Percentiles rank a stretch among this genome's conserved stretches.
These are phyloP conservation scores for Pinctada fucata DNA, from an alignment of 2,888 invertebrate genomes.

Conservation along the genomic window DNA sequence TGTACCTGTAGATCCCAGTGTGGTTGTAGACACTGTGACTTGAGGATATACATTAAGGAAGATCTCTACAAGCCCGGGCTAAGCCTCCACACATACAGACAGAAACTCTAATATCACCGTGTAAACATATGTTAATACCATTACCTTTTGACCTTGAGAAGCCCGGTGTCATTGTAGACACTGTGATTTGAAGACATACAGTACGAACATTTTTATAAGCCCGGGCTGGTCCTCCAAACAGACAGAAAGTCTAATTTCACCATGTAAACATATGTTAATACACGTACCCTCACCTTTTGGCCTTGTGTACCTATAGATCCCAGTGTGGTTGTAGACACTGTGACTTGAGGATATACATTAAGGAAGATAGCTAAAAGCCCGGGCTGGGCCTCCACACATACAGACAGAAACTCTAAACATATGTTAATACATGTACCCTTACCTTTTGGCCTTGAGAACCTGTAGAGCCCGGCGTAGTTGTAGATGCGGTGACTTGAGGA, in stretches of 20 bases:
- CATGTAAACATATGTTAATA: too few species aligned
- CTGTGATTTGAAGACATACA: conserved; percentile 55
- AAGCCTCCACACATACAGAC: conserved; percentile 75
- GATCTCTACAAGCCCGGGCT: conserved; percentile 76
- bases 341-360: conserved; percentile 64
- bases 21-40: conserved; percentile 12
- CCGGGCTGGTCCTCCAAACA: conserved; percentile 76
- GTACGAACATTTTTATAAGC: conserved; percentile 76
- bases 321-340: conserved; percentile 7
- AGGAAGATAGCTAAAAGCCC: conserved; percentile 77
- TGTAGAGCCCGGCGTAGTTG: too few species aligned
- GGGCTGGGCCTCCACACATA: conserved; percentile 76
- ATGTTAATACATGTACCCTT: too few species aligned
- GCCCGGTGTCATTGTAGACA: neutral
- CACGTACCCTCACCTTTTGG: conserved; percentile 19
- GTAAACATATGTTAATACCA: too few species aligned
- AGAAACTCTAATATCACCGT: conserved; percentile 74
- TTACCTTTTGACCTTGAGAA: conserved; percentile 6
- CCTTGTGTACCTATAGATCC: neutral
- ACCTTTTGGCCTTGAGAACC: conserved; percentile 7
- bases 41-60: conserved; percentile 73
- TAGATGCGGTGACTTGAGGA: conserved; percentile 35
- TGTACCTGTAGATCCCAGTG: too few species aligned
- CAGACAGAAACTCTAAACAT: conserved; percentile 75
- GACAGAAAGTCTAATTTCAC: too few species aligned